A percentile compares a stretch with the other conserved stretches of the same genome.
Conservation (phyloP, 2,113 vertebrate genomes). For the Chaenogobius annularis region DNA sequence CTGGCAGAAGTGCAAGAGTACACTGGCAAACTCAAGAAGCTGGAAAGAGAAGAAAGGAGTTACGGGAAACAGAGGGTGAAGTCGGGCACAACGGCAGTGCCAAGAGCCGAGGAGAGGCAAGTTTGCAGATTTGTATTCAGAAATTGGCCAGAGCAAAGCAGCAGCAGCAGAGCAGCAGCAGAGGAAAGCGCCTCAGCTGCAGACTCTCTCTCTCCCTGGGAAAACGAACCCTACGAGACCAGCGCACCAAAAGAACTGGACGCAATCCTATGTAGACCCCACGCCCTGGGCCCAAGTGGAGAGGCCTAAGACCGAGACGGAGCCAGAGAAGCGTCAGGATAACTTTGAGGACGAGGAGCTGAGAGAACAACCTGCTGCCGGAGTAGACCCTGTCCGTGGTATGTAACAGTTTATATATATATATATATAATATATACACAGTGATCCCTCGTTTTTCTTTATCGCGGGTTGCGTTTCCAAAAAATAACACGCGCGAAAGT, state of each 20-base stretch:
- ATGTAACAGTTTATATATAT: too few relatives aligned
- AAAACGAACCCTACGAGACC: slow-evolving; percentile 88
- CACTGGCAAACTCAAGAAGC: slow-evolving; percentile 89
- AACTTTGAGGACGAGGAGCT: slow-evolving; percentile 94
- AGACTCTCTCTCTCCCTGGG: slow-evolving; percentile 84
- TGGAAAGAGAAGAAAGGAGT: slow-evolving; percentile 94
- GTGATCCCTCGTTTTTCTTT: too few relatives aligned
- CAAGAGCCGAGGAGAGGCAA: too few relatives aligned
- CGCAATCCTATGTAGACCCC: slow-evolving; percentile 88
- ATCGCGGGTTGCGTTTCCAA: too few relatives aligned
- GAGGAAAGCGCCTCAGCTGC: slow-evolving; percentile 84
- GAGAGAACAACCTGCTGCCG: slow-evolving; percentile 92
- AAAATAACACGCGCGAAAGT: too few relatives aligned
- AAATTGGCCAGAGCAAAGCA: slow-evolving; percentile 76
- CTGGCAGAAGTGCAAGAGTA: slow-evolving; percentile 95
- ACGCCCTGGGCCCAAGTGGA: slow-evolving; percentile 91
- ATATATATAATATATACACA: too few relatives aligned
- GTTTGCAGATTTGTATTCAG: slow-evolving; percentile 65
- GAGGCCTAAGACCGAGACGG: slow-evolving; percentile 93
- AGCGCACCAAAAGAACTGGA: slow-evolving; percentile 87
- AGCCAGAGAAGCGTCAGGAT: slow-evolving; percentile 84
- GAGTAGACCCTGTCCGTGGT: slow-evolving; percentile 68
- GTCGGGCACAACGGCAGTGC: too few relatives aligned
- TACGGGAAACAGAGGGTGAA: slow-evolving; percentile 82
- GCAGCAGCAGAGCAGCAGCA: slow-evolving; percentile 73